Evolutionary conservation across 1,140 invertebrate genomes (phyloP), one percentile per base, ranked within the genome.

Genomic region (Dolichoris vasculosae): DNA sequence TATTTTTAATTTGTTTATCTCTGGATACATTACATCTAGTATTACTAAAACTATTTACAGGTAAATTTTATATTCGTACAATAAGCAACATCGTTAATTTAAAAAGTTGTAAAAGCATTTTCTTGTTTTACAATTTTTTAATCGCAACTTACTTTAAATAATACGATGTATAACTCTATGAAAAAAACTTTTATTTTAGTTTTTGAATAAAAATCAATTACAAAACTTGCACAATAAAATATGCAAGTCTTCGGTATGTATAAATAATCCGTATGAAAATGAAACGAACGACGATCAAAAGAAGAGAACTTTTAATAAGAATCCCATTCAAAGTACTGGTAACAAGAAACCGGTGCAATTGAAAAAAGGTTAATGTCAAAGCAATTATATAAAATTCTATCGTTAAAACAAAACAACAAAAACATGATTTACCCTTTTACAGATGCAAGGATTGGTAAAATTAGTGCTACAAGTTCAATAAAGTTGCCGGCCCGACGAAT

Each of bases 161-260:
- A 55, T 2, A 55, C 20, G 17, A 17, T 2, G 26, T 26, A 4
- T 59, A 26, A n/a, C n/a, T 26, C 2, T 2, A 59, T 55, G 2
- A 78, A 78, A 78, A 55, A 78, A n/a, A 64, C 48, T 69, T 15
- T 9, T 59, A 8, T 83, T 59, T 59, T 8, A 86, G 85, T 67
- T 59, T 15, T n/a, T 86, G 11, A 82, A 38, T 20, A 23, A n/a
- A n/a, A 86, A 35, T 4, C 32, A 82, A 9, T 38, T 77, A 30
- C 59, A 77, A 40, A 35, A 77, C 8, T 35, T 86, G 11, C 85
- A 86, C 38, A 35, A 78, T n/a, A 40, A 35, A 32, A 86, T 86
- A 35, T 82, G 73, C 40, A 84, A 67, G n/a, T 69, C 3, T 15
- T 43, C 46, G 20, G 0, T 38, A 0, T 86, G 73, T 38, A 3